Percentiles rank a stretch among this genome's conserved stretches.
phyloP scores from a whole-genome alignment of 2,888 invertebrate species.

The Cremastinae sp. region DNA sequence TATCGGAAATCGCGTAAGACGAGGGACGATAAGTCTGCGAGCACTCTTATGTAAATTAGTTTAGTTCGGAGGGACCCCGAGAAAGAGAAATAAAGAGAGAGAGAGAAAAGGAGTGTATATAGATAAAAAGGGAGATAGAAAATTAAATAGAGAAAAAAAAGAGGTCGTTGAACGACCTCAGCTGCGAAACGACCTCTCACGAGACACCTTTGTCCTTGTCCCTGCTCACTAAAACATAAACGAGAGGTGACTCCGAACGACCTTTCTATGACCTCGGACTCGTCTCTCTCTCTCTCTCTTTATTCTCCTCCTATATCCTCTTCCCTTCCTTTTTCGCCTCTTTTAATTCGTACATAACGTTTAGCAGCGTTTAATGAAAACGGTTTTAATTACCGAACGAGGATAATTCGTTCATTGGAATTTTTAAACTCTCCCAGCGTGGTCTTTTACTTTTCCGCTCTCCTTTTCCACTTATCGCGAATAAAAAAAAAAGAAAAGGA shows the following conservation, averaged over 20 bases:
- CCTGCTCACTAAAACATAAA: conserved; percentile 19
- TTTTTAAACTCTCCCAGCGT: conserved; percentile 25
- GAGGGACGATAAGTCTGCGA: no score
- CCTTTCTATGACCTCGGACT: conserved; percentile 35
- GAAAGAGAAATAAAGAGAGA: no score
- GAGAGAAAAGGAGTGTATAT: no score
- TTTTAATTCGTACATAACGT: background rate
- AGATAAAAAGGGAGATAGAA: no score
- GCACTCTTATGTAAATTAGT: background rate
- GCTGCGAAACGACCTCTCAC: no score
- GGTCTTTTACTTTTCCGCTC: conserved; percentile 5
- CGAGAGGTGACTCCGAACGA: conserved; percentile 22
- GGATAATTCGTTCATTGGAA: conserved; percentile 22
- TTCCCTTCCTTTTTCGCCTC: no score
- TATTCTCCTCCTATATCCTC: background rate
- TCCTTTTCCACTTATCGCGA: background rate
- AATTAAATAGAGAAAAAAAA: background rate
- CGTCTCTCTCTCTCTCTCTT: conserved; percentile 1
- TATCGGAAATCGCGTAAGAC: no score
- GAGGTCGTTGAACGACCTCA: conserved; percentile 13
- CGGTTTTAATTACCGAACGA: conserved; percentile 29
- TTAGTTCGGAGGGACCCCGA: background rate
- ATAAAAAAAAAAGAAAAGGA: conserved; percentile 5
- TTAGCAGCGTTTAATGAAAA: conserved; percentile 28
- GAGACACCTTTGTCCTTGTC: conserved; percentile 37